Evolutionary conservation across 2,888 invertebrate species (phyloP).

Genomic region (Germaria angustata): DNA sequence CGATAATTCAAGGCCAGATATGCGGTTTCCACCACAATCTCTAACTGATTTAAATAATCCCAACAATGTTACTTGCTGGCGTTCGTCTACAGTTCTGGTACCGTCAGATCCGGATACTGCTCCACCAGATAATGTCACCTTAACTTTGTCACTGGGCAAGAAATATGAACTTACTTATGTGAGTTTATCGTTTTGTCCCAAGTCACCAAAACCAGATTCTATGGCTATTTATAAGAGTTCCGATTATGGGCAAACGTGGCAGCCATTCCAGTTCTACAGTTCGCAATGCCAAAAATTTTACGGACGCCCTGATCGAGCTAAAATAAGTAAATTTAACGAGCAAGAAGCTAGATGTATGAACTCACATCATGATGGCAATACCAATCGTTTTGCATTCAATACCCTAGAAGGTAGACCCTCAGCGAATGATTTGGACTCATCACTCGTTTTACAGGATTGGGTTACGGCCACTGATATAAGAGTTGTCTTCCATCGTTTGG

Average conservation of each 20-base stretch:
- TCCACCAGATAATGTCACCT: constrained; percentile 95
- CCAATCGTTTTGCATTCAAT: constrained; percentile 95
- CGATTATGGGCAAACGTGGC: constrained; percentile 98
- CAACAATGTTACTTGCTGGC: constrained; percentile 98
- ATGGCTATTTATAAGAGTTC: constrained; percentile 98
- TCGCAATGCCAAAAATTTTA: constrained; percentile 96
- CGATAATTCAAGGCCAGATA: constrained; percentile 88
- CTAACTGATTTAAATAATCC: constrained; percentile 98
- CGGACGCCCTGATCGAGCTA: constrained; percentile 91
- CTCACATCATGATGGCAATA: constrained; percentile 88
- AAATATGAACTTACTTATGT: constrained; percentile 99
- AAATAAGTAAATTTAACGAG: constrained; percentile 96
- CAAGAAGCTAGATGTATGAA: constrained; percentile 99
- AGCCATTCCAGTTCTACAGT: constrained; percentile 99
- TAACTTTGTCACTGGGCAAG: constrained; percentile 95
- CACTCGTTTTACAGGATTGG: constrained; percentile 99
- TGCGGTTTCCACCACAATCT: constrained; percentile 89
- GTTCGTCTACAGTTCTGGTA: constrained; percentile 90
- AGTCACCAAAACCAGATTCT: constrained; percentile 95
- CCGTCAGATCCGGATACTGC: constrained; percentile 86
- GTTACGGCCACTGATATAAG: constrained; percentile 99
- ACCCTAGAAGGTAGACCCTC: constrained; percentile 98
- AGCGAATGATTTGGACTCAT: constrained; percentile 96
- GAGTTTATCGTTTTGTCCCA: constrained; percentile 96
- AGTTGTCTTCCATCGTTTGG: constrained; percentile 94